phyloP scores from a whole-genome alignment of 2,797 vertebrate genomes.

The Lemur catta region DNA sequence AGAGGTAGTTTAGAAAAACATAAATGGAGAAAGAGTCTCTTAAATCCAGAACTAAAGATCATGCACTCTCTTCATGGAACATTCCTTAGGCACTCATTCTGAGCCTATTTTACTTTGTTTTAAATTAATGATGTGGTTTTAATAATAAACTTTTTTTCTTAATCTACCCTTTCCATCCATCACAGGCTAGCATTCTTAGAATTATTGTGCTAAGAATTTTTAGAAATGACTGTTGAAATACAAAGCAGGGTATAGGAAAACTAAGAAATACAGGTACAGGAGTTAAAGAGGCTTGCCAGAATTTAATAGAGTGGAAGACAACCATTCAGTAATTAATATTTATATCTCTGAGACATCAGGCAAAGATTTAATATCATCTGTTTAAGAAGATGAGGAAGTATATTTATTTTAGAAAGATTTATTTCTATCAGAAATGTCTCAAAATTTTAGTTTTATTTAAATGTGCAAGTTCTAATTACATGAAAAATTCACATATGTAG shows the following conservation, averaged over 20 bases:
- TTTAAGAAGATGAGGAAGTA: background rate
- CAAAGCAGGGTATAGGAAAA: background rate
- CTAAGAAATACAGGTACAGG: background rate
- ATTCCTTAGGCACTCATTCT: background rate
- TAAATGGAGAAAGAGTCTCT: background rate
- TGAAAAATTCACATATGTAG: background rate
- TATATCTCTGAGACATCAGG: background rate
- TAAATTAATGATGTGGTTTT: constrained; percentile 34
- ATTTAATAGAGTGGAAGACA: background rate
- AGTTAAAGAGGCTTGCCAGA: constrained; percentile 33
- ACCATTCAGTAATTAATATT: constrained; percentile 16
- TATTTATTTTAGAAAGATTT: constrained; percentile 27
- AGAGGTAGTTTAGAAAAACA: constrained; percentile 20
- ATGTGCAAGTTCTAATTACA: background rate
- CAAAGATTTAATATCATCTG: constrained; percentile 25
- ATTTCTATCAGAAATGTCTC: constrained; percentile 38
- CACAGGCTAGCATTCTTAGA: background rate
- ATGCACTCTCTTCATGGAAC: background rate
- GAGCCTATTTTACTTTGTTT: constrained; percentile 38
- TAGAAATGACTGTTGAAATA: constrained; percentile 22
- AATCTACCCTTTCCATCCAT: background rate
- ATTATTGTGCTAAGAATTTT: background rate
- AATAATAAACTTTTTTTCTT: constrained; percentile 17
- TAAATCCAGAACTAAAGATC: background rate
- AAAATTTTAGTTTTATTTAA: constrained; percentile 50